phyloP scores from a whole-genome alignment of 2,797 vertebrate genomes.

The Artibeus lituratus region DNA sequence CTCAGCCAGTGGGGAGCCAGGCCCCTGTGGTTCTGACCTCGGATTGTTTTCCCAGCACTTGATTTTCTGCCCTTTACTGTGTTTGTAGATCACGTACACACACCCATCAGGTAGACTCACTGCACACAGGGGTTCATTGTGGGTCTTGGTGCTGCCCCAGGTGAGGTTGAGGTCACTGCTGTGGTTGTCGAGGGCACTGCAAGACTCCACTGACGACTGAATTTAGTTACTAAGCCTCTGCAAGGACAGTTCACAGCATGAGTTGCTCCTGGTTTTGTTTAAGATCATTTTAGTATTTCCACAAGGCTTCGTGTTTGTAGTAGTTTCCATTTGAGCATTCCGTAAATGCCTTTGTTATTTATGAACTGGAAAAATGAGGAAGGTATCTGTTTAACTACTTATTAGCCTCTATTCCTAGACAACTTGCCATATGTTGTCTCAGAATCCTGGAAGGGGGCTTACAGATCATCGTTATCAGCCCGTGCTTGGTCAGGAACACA shows the following conservation, averaged over 20 bases:
- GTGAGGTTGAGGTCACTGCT: background rate
- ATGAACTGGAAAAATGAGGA: background rate
- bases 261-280: background rate
- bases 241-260: background rate
- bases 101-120: background rate
- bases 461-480: background rate
- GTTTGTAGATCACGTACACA: background rate
- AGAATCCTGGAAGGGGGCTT: background rate
- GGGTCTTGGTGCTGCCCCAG: background rate
- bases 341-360: background rate
- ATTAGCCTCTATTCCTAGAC: background rate
- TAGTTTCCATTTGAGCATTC: background rate
- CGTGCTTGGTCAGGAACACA: background rate
- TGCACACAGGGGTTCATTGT: background rate
- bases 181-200: background rate
- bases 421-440: background rate
- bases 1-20: background rate
- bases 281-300: background rate
- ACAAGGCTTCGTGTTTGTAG: background rate
- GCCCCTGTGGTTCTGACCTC: background rate
- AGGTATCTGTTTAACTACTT: background rate
- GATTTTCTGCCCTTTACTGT: background rate
- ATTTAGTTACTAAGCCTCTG: background rate
- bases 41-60: background rate
- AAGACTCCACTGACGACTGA: background rate